phyloP scores from a whole-genome alignment of 2,113 vertebrate genomes.

The Oriolus oriolus region DNA sequence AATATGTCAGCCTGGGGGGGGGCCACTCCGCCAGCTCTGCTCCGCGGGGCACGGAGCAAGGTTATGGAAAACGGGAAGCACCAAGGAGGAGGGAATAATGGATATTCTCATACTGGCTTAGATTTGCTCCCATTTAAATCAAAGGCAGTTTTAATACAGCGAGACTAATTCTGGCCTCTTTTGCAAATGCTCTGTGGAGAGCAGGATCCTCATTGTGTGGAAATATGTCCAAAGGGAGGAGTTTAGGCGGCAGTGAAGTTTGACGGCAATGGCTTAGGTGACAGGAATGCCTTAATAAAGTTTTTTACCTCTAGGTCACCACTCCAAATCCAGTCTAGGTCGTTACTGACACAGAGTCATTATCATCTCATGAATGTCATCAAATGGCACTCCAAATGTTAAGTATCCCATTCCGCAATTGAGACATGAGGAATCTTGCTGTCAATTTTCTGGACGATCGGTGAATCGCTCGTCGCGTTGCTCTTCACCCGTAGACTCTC shows the following conservation, averaged over 20 bases:
- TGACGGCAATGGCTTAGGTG: neutral
- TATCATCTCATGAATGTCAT: neutral
- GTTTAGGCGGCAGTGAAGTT: neutral
- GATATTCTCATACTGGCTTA: neutral
- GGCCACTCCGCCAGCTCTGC: neutral
- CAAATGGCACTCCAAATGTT: conserved; percentile 14
- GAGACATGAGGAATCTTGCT: neutral
- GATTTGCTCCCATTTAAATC: neutral
- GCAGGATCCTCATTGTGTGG: neutral
- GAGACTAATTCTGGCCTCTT: neutral
- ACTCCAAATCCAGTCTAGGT: neutral
- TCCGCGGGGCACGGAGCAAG: neutral
- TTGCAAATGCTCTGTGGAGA: neutral
- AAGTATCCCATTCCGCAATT: neutral
- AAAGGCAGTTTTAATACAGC: neutral
- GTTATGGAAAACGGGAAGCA: neutral
- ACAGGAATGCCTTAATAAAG: neutral
- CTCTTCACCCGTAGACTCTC: neutral
- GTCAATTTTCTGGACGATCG: neutral
- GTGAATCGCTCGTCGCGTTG: neutral
- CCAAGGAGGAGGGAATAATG: neutral
- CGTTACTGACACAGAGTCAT: neutral
- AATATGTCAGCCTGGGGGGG: neutral
- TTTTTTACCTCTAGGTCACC: neutral
- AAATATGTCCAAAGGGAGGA: neutral